Evolutionary conservation across 2,888 invertebrate species (phyloP).

Genomic region (Calephelis perditalis): DNA sequence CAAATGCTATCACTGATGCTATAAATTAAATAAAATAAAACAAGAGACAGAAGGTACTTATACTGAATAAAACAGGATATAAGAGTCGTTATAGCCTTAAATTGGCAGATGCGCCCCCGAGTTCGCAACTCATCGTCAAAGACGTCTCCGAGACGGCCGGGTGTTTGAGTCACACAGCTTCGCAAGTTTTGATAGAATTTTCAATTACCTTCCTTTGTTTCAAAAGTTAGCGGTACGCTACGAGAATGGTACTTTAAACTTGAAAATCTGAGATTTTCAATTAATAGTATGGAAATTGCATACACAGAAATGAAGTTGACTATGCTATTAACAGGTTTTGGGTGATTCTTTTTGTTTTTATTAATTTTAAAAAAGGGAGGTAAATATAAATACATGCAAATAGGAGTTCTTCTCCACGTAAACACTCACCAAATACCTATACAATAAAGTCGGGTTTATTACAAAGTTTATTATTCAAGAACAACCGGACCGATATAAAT

Average conservation of each 20-base stretch:
- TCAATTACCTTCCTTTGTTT: constrained; percentile 9
- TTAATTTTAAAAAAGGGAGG: too few species aligned
- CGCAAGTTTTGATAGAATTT: constrained; percentile 6
- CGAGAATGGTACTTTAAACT: constrained; percentile 3
- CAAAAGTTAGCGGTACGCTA: constrained; percentile 1
- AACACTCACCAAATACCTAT: too few species aligned
- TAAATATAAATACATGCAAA: too few species aligned
- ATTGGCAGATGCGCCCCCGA: neutral
- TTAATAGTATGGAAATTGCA: neutral
- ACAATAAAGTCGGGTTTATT: too few species aligned
- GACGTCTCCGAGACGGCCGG: constrained; percentile 4
- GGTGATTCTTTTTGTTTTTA: too few species aligned
- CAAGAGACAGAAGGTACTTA: neutral
- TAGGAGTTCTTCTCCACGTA: too few species aligned
- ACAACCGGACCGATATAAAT: too few species aligned
- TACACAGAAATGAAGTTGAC: too few species aligned
- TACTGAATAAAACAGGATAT: neutral
- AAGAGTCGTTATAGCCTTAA: neutral
- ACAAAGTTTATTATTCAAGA: too few species aligned
- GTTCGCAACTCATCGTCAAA: neutral
- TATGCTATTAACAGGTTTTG: too few species aligned
- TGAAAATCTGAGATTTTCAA: constrained; percentile 5
- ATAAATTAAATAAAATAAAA: too few species aligned
- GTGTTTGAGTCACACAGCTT: constrained; percentile 8
- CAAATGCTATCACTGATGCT: too few species aligned